These are phyloP conservation scores for Rhingia rostrata DNA, from an alignment of 2,888 invertebrate genomes.

Conservation along the genomic window DNA sequence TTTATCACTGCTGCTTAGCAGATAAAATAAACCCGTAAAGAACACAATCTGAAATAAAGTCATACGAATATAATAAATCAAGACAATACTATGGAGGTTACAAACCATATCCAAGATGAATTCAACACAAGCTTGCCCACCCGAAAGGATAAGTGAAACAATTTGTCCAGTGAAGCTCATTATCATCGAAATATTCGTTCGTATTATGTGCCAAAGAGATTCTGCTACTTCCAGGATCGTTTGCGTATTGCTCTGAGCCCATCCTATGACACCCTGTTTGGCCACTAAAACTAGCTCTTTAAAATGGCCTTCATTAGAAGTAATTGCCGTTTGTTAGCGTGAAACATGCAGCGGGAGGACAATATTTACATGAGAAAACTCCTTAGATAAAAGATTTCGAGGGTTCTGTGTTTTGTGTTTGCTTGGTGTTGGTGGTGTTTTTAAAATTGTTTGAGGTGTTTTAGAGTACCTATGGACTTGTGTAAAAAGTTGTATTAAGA, in stretches of 20 bases:
- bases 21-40: conserved; percentile 97
- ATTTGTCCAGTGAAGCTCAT: conserved; percentile 93
- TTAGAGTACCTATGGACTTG: neutral
- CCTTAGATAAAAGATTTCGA: conserved; percentile 32
- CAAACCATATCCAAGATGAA: conserved; percentile 92
- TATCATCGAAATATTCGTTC: conserved; percentile 94
- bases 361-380: conserved; percentile 65
- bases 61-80: neutral
- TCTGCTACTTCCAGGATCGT: conserved; percentile 93
- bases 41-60: conserved; percentile 91
- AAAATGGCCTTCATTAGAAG: conserved; percentile 83
- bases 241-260: conserved; percentile 95
- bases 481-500: too few species aligned
- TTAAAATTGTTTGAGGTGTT: conserved; percentile 28
- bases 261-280: conserved; percentile 87
- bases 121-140: conserved; percentile 94
- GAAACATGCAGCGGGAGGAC: conserved; percentile 76
- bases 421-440: conserved; percentile 21
- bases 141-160: conserved; percentile 92
- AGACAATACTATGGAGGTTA: conserved; percentile 3
- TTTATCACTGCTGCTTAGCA: conserved; percentile 92
- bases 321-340: conserved; percentile 81
- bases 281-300: conserved; percentile 83
- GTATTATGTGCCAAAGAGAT: conserved; percentile 94
- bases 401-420: conserved; percentile 29